A percentile compares a stretch with the other conserved stretches of the same genome.
phyloP scores from a whole-genome alignment of 2,797 vertebrate species.

The Danio jaintianensis region DNA sequence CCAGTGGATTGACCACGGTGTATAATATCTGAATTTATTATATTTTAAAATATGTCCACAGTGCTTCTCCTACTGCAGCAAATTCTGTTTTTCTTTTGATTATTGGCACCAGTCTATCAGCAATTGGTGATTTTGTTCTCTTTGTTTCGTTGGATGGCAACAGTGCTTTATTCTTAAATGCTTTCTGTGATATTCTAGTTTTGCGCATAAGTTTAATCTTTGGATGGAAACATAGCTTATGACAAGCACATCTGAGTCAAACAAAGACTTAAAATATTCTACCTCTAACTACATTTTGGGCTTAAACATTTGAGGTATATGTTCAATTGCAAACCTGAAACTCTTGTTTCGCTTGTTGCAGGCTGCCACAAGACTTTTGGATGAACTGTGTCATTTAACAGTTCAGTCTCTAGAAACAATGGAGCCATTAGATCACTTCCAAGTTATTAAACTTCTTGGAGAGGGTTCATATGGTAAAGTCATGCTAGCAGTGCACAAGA shows the following conservation, averaged over 20 bases:
- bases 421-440: slow-evolving; percentile 86
- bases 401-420: slow-evolving; percentile 84
- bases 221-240: too few species aligned
- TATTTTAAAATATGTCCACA: too few species aligned
- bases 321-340: background rate
- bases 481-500: slow-evolving; percentile 86
- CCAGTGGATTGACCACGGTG: too few species aligned
- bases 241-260: background rate
- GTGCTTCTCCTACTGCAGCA: too few species aligned
- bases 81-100: too few species aligned
- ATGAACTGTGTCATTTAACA: slow-evolving; percentile 87
- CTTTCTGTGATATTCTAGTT: too few species aligned
- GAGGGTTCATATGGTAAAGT: slow-evolving; percentile 92
- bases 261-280: background rate
- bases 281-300: slow-evolving; percentile 9
- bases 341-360: slow-evolving; percentile 49
- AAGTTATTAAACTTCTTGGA: slow-evolving; percentile 86
- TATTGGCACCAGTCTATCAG: too few species aligned
- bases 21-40: too few species aligned
- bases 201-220: too few species aligned
- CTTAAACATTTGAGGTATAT: slow-evolving; percentile 5
- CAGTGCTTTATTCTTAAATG: too few species aligned
- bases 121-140: too few species aligned
- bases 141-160: too few species aligned
- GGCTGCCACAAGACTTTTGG: slow-evolving; percentile 73